phyloP scores from a whole-genome alignment of 2,113 vertebrate species.

The Leptosomus discolor region DNA sequence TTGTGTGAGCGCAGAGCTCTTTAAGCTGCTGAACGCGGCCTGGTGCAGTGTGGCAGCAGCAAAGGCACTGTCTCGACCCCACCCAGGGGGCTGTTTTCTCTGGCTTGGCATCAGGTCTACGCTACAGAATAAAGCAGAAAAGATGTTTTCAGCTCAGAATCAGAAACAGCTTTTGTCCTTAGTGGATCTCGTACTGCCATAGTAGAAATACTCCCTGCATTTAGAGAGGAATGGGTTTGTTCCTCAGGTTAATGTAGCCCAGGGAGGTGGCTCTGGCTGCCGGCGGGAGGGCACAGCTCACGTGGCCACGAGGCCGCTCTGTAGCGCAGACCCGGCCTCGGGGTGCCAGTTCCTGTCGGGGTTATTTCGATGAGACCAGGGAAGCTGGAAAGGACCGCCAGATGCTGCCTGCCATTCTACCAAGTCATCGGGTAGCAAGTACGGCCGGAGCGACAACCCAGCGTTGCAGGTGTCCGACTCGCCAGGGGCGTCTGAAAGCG shows the following conservation, averaged over 20 bases:
- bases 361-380: rapidly evolving
- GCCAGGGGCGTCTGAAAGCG: rapidly evolving
- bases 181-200: not conserved
- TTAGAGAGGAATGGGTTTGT: not conserved
- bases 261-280: not conserved
- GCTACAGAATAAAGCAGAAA: not conserved
- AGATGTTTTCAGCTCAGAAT: not conserved
- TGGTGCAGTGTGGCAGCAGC: not conserved
- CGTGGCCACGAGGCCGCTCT: not conserved
- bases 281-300: too few relatives aligned
- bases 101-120: not conserved
- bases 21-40: not conserved
- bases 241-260: not conserved
- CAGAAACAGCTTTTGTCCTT: not conserved
- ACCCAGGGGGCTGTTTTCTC: not conserved
- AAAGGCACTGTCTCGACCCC: rapidly evolving
- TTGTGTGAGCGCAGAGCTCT: rapidly evolving
- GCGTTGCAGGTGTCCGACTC: not conserved
- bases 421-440: not conserved
- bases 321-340: not conserved
- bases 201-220: too few relatives aligned
- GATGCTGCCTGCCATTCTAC: not conserved
- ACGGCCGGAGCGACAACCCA: not conserved
- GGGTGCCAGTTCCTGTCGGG: rapidly evolving
- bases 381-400: not conserved